Evolutionary conservation across 2,113 vertebrate species (phyloP).

Genomic region (Triplophysa tibetana): DNA sequence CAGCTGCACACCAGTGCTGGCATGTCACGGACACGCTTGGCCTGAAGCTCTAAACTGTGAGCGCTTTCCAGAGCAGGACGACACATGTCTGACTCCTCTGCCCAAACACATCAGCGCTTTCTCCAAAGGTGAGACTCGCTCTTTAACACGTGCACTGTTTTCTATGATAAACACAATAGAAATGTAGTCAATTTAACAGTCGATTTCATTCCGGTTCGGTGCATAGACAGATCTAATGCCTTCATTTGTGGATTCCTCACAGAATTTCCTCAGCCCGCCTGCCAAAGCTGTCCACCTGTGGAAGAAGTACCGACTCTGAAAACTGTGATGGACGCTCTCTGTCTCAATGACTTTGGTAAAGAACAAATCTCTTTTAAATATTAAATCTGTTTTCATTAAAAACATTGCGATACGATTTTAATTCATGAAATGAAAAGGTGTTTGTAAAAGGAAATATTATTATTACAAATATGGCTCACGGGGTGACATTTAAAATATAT

Average conservation of each 20-base stretch:
- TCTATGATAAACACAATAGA: background rate
- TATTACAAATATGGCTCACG: too few species aligned
- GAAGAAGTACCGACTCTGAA: slow-evolving; percentile 75
- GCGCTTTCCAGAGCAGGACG: slow-evolving; percentile 80
- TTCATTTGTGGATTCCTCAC: slow-evolving; percentile 21
- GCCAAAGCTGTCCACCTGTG: slow-evolving; percentile 81
- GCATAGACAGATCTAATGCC: too few species aligned
- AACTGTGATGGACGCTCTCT: slow-evolving; percentile 79
- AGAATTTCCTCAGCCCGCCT: slow-evolving; percentile 82
- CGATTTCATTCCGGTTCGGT: too few species aligned
- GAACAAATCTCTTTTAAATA: background rate
- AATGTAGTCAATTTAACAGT: background rate
- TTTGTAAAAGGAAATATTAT: too few species aligned
- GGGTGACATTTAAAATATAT: too few species aligned
- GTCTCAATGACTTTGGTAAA: slow-evolving; percentile 83
- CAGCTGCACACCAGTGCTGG: slow-evolving; percentile 79
- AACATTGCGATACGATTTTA: too few species aligned
- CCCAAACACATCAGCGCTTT: slow-evolving; percentile 68
- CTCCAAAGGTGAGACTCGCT: slow-evolving; percentile 75
- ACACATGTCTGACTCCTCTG: slow-evolving; percentile 79
- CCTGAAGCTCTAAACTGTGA: slow-evolving; percentile 79
- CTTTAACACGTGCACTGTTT: background rate
- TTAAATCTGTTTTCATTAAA: background rate
- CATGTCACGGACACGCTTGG: slow-evolving; percentile 83
- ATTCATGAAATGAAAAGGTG: too few species aligned